Conservation (phyloP, 2,888 invertebrate genomes). For the Stegophylla sp. region DNA sequence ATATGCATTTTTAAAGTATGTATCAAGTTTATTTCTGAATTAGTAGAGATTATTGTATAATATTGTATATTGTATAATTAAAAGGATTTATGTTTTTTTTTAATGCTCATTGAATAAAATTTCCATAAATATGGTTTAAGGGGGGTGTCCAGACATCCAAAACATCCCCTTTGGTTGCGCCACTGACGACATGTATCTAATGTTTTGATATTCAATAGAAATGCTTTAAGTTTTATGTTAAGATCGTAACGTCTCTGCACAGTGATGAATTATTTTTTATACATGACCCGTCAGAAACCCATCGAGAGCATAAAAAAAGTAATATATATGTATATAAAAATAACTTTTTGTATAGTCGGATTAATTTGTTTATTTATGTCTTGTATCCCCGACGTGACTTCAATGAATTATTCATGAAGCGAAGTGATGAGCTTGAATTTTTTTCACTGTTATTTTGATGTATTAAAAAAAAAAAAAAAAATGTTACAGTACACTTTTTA, state of each 20-base stretch:
- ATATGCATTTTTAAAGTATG: too few relatives aligned
- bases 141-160: too few relatives aligned
- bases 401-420: slow-evolving; percentile 32
- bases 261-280: background rate
- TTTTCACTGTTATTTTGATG: background rate
- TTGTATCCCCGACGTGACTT: background rate
- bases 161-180: too few relatives aligned
- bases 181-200: too few relatives aligned
- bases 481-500: background rate
- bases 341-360: background rate
- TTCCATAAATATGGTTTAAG: too few relatives aligned
- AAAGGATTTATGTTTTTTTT: too few relatives aligned
- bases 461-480: background rate
- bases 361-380: slow-evolving; percentile 22
- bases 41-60: too few relatives aligned
- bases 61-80: too few relatives aligned
- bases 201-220: slow-evolving; percentile 1
- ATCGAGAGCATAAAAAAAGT: background rate
- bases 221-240: background rate
- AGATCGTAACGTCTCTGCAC: background rate
- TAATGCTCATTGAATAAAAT: too few relatives aligned
- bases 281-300: background rate
- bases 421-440: background rate
- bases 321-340: background rate
- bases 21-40: too few relatives aligned